These are phyloP conservation scores for Lucifuga dentata DNA, from an alignment of 2,113 vertebrate species.

Conservation along the genomic window DNA sequence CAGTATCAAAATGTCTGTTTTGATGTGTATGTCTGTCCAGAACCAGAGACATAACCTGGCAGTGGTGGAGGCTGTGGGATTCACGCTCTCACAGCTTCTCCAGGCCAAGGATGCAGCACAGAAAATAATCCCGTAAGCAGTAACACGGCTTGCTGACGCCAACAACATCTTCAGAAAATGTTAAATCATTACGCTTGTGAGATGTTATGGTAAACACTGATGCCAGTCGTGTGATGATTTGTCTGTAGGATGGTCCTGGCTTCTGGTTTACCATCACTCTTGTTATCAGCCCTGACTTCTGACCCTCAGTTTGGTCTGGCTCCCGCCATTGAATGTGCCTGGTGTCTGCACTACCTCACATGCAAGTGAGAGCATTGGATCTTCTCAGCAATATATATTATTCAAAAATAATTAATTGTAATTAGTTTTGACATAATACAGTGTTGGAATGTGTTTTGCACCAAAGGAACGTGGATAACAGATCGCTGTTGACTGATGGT, in stretches of 20 bases:
- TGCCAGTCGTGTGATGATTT: background rate
- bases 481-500: constrained; percentile 79
- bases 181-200: background rate
- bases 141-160: too few species aligned
- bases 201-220: background rate
- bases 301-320: constrained; percentile 83
- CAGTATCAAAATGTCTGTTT: too few species aligned
- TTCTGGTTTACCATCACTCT: constrained; percentile 84
- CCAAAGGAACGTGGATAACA: constrained; percentile 77
- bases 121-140: constrained; percentile 89
- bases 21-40: constrained; percentile 41
- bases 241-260: constrained; percentile 83
- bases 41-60: constrained; percentile 88
- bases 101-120: constrained; percentile 87
- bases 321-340: constrained; percentile 90
- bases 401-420: too few species aligned
- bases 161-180: background rate
- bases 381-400: background rate
- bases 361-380: constrained; percentile 85
- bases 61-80: constrained; percentile 92
- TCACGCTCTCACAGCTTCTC: constrained; percentile 93
- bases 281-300: constrained; percentile 84
- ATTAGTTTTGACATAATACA: too few species aligned
- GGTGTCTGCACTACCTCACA: constrained; percentile 95
- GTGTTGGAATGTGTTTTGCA: constrained; percentile 2